A percentile compares a stretch with the other conserved stretches of the same genome.
These are phyloP conservation scores for Stichopus horrens DNA, from an alignment of 53 echinoderm and acorn worm species.

Conservation along the genomic window DNA sequence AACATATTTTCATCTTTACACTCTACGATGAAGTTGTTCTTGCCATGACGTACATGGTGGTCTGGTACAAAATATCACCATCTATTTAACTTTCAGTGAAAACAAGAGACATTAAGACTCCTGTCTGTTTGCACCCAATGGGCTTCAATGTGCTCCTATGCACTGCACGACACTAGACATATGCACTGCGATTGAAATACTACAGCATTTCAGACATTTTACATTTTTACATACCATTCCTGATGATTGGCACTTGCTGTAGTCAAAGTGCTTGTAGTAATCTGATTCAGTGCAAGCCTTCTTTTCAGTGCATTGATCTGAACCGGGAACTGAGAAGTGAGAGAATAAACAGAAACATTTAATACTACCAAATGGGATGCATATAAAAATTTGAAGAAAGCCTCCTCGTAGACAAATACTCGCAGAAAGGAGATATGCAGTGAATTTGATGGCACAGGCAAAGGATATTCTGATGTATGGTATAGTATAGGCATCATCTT, in stretches of 20 bases:
- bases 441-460: not conserved
- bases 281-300: slow-evolving; percentile 71
- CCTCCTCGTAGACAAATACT: not conserved
- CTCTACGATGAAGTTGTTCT: no score
- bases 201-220: no score
- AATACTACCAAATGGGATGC: not conserved
- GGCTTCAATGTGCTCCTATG: no score
- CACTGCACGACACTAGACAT: no score
- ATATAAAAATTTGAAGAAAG: no score
- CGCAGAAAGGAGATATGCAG: not conserved
- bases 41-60: no score
- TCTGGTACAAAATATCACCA: no score
- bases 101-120: no score
- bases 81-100: no score
- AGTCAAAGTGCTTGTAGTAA: slow-evolving; percentile 69
- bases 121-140: no score
- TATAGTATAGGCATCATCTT: not conserved
- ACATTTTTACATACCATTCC: slow-evolving; percentile 59
- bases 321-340: slow-evolving; percentile 63
- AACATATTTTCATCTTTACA: no score
- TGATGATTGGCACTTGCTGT: slow-evolving; percentile 67
- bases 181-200: no score
- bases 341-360: not conserved
- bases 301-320: slow-evolving; percentile 61
- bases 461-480: not conserved